Percentiles rank a stretch among this genome's conserved stretches.
Conservation (phyloP, 2,113 vertebrate genomes). For the Lophochroa leadbeateri region DNA sequence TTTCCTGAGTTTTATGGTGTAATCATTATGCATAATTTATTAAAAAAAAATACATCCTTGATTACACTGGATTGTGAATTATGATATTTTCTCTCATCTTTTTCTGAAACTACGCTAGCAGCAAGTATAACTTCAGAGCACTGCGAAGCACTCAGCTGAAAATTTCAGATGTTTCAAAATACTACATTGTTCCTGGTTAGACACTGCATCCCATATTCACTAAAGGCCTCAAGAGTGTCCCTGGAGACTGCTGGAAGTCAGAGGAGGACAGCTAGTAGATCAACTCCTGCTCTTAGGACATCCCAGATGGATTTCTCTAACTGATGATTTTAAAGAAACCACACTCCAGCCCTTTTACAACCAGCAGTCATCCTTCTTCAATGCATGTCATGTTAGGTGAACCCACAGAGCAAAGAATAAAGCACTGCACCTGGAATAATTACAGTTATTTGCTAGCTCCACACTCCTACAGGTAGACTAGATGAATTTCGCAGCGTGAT, state of each 20-base stretch:
- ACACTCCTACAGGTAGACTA: background rate
- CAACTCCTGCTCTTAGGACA: background rate
- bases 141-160: background rate
- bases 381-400: background rate
- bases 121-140: background rate
- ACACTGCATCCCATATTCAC: background rate
- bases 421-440: background rate
- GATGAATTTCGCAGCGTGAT: background rate
- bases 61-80: background rate
- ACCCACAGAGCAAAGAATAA: background rate
- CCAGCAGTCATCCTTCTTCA: background rate
- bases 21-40: background rate
- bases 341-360: background rate
- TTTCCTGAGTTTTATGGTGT: background rate
- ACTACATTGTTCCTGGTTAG: background rate
- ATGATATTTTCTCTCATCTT: background rate
- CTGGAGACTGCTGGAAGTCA: background rate
- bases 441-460: background rate
- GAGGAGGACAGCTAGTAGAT: background rate
- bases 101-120: background rate
- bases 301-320: background rate
- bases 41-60: background rate
- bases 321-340: background rate
- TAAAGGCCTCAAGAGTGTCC: background rate
- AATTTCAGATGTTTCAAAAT: background rate